A percentile compares a stretch with the other conserved stretches of the same genome.
Conservation (phyloP, 2,888 invertebrate species). For the Operophtera brumata region DNA sequence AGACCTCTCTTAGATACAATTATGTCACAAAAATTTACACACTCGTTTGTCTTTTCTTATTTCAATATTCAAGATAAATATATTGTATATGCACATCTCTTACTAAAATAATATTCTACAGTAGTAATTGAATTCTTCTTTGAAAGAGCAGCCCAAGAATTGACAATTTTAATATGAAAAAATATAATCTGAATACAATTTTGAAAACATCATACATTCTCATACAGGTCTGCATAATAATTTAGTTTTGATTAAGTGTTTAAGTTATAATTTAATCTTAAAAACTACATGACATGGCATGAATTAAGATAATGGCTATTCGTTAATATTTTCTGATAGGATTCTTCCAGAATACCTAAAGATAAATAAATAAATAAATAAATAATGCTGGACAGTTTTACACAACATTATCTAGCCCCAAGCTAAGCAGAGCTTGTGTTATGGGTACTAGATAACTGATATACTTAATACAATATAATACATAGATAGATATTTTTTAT, state of each 20-base stretch:
- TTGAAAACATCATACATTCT: constrained; percentile 20
- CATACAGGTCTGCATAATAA: constrained; percentile 2
- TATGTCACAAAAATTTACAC: constrained; percentile 70
- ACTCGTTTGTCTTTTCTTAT: constrained; percentile 57
- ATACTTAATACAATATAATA: no score
- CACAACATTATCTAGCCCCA: no score
- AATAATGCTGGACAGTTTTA: no score
- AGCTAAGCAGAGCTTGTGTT: no score
- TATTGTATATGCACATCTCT: constrained; percentile 59
- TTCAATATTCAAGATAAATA: constrained; percentile 56
- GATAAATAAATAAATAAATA: no score
- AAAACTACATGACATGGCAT: constrained; percentile 17
- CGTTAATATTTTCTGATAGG: constrained; percentile 2
- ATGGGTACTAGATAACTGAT: no score
- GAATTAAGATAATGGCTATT: constrained; percentile 19
- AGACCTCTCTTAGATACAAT: constrained; percentile 65
- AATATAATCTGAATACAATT: constrained; percentile 34
- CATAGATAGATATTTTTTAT: no score
- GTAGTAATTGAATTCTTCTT: constrained; percentile 67
- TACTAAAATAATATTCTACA: constrained; percentile 62
- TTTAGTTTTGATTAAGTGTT: background rate
- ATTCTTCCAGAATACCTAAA: constrained; percentile 17
- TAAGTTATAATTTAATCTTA: constrained; percentile 17
- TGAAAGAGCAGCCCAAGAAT: constrained; percentile 68
- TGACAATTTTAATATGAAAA: constrained; percentile 54